These are phyloP conservation scores for Hippocampus zosterae DNA, from an alignment of 2,113 vertebrate genomes.

Conservation along the genomic window DNA sequence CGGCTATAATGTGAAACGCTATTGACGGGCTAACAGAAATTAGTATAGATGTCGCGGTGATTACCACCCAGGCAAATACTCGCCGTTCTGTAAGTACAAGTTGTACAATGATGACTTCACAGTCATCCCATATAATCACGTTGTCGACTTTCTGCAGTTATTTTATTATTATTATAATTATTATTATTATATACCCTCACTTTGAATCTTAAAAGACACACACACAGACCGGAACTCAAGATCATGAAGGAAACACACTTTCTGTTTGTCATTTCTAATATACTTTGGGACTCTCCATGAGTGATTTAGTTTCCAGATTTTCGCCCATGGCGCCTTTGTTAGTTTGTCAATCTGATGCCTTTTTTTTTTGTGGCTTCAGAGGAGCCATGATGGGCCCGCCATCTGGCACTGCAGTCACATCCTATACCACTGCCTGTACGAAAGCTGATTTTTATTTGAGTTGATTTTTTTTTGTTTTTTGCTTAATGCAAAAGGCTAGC, in stretches of 20 bases:
- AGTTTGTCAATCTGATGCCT: conserved; percentile 45
- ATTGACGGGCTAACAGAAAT: too few species aligned
- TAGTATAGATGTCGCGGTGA: too few species aligned
- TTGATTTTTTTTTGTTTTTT: conserved; percentile 5
- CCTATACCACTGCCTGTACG: conserved; percentile 12
- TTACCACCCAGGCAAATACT: too few species aligned
- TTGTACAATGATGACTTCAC: too few species aligned
- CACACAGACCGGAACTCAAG: not conserved
- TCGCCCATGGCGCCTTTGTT: conserved; percentile 17
- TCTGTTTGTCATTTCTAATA: not conserved
- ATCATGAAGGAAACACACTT: not conserved
- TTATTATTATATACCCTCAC: not conserved
- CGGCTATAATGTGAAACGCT: too few species aligned
- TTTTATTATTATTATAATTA: too few species aligned
- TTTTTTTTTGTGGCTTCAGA: conserved; percentile 39
- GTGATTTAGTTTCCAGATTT: not conserved
- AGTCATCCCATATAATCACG: too few species aligned
- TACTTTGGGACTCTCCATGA: not conserved
- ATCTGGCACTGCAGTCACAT: conserved; percentile 57
- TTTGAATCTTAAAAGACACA: not conserved
- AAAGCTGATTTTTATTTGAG: not conserved
- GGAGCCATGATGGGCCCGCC: conserved; percentile 45
- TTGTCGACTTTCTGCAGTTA: too few species aligned
- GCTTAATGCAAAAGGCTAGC: conserved; percentile 12
- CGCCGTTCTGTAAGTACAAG: too few species aligned